A percentile compares a stretch with the other conserved stretches of the same genome.
Conservation (phyloP, 2,797 vertebrate genomes). For the Rhinichthys osculus region DNA sequence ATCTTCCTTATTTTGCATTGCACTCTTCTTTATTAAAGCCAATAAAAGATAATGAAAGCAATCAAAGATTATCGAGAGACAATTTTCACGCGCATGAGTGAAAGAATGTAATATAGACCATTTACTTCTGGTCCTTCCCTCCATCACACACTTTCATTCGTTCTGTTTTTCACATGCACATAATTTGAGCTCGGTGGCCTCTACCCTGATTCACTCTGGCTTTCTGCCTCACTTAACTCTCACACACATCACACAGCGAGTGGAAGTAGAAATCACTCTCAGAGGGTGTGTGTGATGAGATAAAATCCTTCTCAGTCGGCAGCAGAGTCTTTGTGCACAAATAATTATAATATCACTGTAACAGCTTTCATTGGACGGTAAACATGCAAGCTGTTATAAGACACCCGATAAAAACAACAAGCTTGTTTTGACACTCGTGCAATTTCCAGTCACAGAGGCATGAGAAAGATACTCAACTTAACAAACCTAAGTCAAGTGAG, state of each 20-base stretch:
- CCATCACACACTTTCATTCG: neutral
- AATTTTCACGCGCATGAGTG: neutral
- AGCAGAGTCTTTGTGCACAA: neutral
- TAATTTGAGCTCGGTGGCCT: constrained; percentile 2
- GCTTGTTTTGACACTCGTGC: neutral
- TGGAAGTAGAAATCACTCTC: neutral
- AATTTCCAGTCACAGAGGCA: neutral
- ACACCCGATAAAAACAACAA: neutral
- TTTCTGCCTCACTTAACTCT: constrained; percentile 38
- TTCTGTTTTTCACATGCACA: constrained; percentile 13
- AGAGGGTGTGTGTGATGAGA: constrained; percentile 1
- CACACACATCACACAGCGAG: neutral
- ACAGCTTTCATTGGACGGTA: neutral
- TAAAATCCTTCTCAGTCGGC: neutral
- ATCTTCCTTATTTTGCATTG: neutral
- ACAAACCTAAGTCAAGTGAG: neutral
- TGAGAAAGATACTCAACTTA: neutral
- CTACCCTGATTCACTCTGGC: constrained; percentile 5
- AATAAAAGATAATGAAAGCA: neutral
- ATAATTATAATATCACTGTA: neutral
- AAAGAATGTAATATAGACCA: neutral
- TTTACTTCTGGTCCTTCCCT: neutral
- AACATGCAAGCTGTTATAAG: neutral
- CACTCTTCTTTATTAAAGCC: neutral
- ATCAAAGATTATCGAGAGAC: too few species aligned